Evolutionary conservation across 2,888 invertebrate genomes (phyloP).

Genomic region (Rhagonycha fulva): DNA sequence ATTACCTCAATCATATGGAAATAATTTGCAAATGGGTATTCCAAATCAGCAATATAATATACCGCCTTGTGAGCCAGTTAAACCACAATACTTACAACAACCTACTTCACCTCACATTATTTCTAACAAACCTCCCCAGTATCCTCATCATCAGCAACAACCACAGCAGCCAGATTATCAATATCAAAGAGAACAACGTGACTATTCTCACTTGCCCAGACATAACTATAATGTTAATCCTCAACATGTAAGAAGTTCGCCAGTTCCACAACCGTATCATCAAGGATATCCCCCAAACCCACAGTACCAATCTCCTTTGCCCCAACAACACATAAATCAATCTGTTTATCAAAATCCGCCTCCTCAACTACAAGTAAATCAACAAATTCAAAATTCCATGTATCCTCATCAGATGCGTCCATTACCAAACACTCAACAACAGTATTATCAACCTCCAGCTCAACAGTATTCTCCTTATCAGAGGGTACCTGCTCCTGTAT

Average conservation of each 20-base stretch:
- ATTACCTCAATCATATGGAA: background rate
- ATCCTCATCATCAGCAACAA: background rate
- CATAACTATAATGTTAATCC: background rate
- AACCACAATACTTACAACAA: conserved; percentile 1
- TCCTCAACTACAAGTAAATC: background rate
- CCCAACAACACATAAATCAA: conserved; percentile 35
- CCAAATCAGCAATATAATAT: conserved; percentile 4
- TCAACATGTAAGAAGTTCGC: conserved; percentile 36
- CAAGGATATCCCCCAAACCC: conserved; percentile 35
- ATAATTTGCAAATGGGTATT: background rate
- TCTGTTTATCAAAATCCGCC: conserved; percentile 35
- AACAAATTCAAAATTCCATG: conserved; percentile 6
- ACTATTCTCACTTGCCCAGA: background rate
- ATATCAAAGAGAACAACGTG: conserved; percentile 7
- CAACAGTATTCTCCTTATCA: conserved; percentile 30
- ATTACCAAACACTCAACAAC: conserved; percentile 4
- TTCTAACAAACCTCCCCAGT: conserved; percentile 2
- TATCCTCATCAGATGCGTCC: conserved; percentile 10
- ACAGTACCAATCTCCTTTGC: conserved; percentile 49
- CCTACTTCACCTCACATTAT: background rate
- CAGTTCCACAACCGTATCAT: conserved; percentile 40
- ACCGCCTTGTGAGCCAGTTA: background rate
- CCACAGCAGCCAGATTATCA: conserved; percentile 4
- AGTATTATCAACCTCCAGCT: conserved; percentile 10
- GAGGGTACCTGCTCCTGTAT: conserved; percentile 16